phyloP scores from a whole-genome alignment of 2,113 vertebrate genomes.

The Antechinus flavipes region DNA sequence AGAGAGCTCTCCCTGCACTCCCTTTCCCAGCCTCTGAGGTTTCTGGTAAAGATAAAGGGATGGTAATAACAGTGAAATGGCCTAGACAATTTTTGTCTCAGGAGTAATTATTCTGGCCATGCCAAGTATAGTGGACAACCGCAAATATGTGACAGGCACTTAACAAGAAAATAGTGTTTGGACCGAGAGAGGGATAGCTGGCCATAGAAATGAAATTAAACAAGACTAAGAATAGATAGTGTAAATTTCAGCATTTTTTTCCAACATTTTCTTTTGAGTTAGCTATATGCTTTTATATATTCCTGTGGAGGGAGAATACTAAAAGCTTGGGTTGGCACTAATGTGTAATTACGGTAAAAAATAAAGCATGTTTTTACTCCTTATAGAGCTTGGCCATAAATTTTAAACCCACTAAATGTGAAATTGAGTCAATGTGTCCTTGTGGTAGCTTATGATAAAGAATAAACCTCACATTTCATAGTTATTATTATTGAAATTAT shows the following conservation, averaged over 20 bases:
- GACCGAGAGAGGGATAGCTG: neutral
- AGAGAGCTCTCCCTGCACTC: neutral
- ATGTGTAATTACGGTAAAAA: conserved; percentile 9
- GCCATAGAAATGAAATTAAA: conserved; percentile 18
- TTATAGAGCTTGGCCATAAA: neutral
- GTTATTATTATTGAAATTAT: neutral
- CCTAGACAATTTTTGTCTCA: neutral
- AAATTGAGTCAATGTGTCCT: neutral
- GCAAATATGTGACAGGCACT: neutral
- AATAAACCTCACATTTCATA: neutral
- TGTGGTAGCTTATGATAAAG: neutral
- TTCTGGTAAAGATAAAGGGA: neutral
- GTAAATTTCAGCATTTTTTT: neutral
- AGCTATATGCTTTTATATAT: conserved; percentile 34
- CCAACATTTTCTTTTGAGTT: neutral
- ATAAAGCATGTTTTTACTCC: conserved; percentile 15
- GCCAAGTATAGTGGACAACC: neutral
- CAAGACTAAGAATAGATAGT: neutral
- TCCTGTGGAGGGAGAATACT: neutral
- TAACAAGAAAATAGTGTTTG: neutral
- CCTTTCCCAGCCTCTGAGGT: neutral
- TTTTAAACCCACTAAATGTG: conserved; percentile 5
- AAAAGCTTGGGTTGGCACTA: neutral
- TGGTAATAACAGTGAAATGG: neutral
- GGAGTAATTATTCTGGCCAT: neutral